Evolutionary conservation across 1,140 invertebrate genomes (phyloP).

Genomic region (Centruroides vittatus): DNA sequence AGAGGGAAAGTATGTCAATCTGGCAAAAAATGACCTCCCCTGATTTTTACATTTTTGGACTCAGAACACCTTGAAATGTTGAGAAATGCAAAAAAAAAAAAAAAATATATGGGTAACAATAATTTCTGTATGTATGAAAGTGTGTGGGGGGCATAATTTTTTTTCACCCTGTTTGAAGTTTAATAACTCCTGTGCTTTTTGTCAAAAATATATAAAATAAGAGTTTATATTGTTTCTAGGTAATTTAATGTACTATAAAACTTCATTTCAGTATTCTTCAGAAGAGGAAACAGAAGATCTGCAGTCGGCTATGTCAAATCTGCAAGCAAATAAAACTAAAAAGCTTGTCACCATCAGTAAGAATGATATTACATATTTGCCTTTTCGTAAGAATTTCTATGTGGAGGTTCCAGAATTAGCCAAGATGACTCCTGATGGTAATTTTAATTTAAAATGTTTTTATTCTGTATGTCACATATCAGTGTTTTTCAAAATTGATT

Average conservation of each 20-base stretch:
- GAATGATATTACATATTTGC: slow-evolving; percentile 49
- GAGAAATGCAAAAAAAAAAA: no score
- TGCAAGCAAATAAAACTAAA: slow-evolving; percentile 60
- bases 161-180: no score
- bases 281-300: slow-evolving; percentile 90
- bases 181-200: no score
- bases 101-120: no score
- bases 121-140: no score
- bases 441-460: slow-evolving; percentile 46
- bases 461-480: slow-evolving; percentile 1
- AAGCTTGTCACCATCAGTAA: slow-evolving; percentile 63
- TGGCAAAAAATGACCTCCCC: no score
- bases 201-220: neutral
- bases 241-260: neutral
- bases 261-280: slow-evolving; percentile 60
- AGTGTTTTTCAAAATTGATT: slow-evolving; percentile 35
- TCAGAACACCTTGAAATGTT: no score
- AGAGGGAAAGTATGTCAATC: no score
- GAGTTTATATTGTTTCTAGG: neutral
- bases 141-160: neutral
- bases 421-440: slow-evolving; percentile 75
- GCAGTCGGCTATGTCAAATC: slow-evolving; percentile 73
- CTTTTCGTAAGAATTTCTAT: slow-evolving; percentile 93
- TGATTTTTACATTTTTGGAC: no score
- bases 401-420: slow-evolving; percentile 83